phyloP scores from a whole-genome alignment of 2,888 invertebrate genomes.

The Crepidodera aurea region DNA sequence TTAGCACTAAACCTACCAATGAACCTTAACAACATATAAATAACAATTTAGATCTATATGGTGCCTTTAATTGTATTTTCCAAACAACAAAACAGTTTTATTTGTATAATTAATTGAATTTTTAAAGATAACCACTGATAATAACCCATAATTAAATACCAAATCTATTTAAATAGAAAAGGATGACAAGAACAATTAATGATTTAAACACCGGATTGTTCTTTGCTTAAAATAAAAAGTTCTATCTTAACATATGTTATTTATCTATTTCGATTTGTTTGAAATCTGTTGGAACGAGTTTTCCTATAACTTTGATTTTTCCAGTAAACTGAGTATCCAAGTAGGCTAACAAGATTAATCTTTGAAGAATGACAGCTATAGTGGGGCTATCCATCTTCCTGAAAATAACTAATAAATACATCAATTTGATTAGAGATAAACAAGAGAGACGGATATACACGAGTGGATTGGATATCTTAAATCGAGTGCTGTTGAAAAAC shows the following conservation, averaged over 20 bases:
- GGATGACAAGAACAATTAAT: too few species aligned
- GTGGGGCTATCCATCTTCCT: conserved; percentile 15
- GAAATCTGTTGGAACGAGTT: neutral
- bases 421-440: conserved; percentile 29
- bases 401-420: conserved; percentile 33
- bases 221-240: too few species aligned
- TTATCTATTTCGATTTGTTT: neutral
- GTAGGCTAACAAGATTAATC: conserved; percentile 18
- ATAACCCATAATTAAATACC: neutral
- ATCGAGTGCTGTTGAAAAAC: conserved; percentile 23
- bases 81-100: neutral
- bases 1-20: too few species aligned
- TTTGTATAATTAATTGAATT: neutral
- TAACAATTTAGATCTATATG: neutral
- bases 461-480: conserved; percentile 13
- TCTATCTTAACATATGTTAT: neutral
- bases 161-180: too few species aligned
- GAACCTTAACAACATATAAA: neutral
- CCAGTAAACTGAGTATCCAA: neutral
- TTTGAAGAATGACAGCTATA: conserved; percentile 4
- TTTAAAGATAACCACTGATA: neutral
- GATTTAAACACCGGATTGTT: too few species aligned
- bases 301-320: neutral
- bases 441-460: conserved; percentile 14
- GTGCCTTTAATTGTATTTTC: neutral